phyloP scores from a whole-genome alignment of 2,797 vertebrate species.

The Neosalanx taihuensis region DNA sequence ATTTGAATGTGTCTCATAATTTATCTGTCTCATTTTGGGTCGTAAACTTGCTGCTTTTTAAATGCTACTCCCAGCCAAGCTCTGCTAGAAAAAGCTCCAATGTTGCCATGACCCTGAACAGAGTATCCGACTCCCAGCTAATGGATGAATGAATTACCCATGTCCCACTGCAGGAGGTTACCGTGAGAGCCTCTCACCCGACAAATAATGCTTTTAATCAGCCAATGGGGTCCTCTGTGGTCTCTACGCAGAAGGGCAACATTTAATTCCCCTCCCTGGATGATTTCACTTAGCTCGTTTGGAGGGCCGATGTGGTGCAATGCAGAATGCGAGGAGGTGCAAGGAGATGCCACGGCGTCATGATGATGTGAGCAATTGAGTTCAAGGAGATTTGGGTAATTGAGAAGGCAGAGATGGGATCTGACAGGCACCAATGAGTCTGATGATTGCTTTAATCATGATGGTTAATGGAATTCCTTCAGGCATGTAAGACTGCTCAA shows the following conservation, averaged over 20 bases:
- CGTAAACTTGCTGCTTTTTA: background rate
- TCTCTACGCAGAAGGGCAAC: conserved; percentile 35
- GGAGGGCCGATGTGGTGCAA: conserved; percentile 42
- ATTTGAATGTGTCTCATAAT: background rate
- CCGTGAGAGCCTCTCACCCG: conserved; percentile 26
- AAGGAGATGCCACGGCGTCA: conserved; percentile 31
- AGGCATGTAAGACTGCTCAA: conserved; percentile 74
- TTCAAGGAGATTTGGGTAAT: conserved; percentile 81
- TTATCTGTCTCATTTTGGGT: background rate
- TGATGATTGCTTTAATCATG: conserved; percentile 81
- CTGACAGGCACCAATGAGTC: conserved; percentile 80
- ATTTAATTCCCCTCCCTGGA: conserved; percentile 47
- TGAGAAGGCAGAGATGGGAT: conserved; percentile 80
- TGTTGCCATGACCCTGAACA: conserved; percentile 39
- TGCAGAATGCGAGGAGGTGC: conserved; percentile 19
- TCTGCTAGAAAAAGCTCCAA: conserved; percentile 19
- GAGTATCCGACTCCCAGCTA: conserved; percentile 31
- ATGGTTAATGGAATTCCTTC: conserved; percentile 78
- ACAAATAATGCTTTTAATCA: conserved; percentile 68
- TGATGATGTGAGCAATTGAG: conserved; percentile 70
- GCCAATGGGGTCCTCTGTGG: conserved; percentile 48
- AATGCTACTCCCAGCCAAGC: conserved; percentile 14
- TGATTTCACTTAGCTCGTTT: conserved; percentile 48
- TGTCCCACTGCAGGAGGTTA: conserved; percentile 30
- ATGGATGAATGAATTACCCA: conserved; percentile 38